A percentile compares a stretch with the other conserved stretches of the same genome.
Evolutionary conservation across 1,140 invertebrate genomes (phyloP).

Genomic region (Microplitis demolitor): DNA sequence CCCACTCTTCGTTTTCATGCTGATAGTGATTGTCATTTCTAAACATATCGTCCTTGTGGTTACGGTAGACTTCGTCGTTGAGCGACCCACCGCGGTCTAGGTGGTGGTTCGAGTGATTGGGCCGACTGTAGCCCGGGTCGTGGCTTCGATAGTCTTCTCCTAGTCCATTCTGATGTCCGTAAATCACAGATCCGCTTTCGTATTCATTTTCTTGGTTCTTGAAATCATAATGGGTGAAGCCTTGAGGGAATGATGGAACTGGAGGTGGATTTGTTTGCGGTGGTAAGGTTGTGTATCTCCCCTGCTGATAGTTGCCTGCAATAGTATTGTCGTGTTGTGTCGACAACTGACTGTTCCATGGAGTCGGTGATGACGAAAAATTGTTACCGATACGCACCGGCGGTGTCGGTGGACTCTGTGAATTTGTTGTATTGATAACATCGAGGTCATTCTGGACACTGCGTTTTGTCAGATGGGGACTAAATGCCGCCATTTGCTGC

Average conservation of each 20-base stretch:
- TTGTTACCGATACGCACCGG: conserved; percentile 49
- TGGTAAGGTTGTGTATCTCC: conserved; percentile 54
- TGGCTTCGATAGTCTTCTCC: conserved; percentile 47
- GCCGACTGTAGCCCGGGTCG: conserved; percentile 41
- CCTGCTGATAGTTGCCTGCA: conserved; percentile 35
- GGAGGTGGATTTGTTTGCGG: conserved; percentile 56
- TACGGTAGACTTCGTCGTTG: conserved; percentile 52
- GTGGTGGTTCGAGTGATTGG: conserved; percentile 43
- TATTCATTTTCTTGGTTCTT: conserved; percentile 61
- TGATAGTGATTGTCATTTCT: conserved; percentile 51
- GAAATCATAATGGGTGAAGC: conserved; percentile 56
- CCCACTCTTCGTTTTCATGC: conserved; percentile 58
- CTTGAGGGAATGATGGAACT: conserved; percentile 52
- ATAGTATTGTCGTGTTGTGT: conserved; percentile 25
- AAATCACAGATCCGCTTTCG: conserved; percentile 62
- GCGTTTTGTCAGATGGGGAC: conserved; percentile 53
- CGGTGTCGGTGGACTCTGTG: conserved; percentile 55
- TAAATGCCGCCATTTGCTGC: conserved; percentile 46
- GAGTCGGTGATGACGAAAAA: conserved; percentile 49
- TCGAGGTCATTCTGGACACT: conserved; percentile 51
- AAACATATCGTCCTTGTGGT: conserved; percentile 51
- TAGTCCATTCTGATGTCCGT: conserved; percentile 55
- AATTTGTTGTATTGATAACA: conserved; percentile 45
- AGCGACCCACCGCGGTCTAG: conserved; percentile 39
- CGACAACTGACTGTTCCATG: conserved; percentile 42